A percentile compares a stretch with the other conserved stretches of the same genome.
phyloP scores from a whole-genome alignment of 2,113 vertebrate species.

The Mustela nigripes region DNA sequence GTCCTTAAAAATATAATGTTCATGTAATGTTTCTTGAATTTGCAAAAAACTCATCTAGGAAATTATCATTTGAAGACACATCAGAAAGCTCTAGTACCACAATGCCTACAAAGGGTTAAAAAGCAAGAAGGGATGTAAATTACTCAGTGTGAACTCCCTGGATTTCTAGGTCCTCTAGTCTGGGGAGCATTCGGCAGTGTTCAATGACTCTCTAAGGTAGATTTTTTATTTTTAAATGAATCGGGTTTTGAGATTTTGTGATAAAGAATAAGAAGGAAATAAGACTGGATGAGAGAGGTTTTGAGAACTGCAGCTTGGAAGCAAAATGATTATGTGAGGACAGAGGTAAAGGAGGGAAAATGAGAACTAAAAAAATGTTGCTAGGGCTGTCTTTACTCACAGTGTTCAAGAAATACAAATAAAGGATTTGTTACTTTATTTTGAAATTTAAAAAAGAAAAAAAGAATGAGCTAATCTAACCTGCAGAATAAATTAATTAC shows the following conservation, averaged over 20 bases:
- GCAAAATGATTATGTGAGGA: not conserved
- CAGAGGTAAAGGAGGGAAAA: not conserved
- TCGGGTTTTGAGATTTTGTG: not conserved
- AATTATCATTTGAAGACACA: not conserved
- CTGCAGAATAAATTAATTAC: constrained; percentile 10
- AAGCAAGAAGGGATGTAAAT: not conserved
- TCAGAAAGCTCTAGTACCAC: not conserved
- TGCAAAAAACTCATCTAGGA: not conserved
- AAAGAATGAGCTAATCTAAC: not conserved
- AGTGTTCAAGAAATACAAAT: not conserved
- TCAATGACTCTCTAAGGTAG: not conserved
- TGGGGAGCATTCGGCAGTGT: not conserved
- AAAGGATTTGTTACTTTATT: not conserved
- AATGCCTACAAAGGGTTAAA: not conserved
- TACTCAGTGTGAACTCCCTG: not conserved
- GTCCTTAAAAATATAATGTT: constrained; percentile 1
- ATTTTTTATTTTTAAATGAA: not conserved
- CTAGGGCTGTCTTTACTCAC: not conserved
- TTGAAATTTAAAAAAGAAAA: not conserved
- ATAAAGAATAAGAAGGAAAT: not conserved
- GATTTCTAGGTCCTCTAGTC: not conserved
- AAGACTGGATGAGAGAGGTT: not conserved
- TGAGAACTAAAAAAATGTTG: not conserved
- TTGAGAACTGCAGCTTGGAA: not conserved
- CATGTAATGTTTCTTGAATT: not conserved